These are phyloP conservation scores for Tragelaphus strepsiceros DNA, from an alignment of 2,113 vertebrate genomes.

Conservation along the genomic window DNA sequence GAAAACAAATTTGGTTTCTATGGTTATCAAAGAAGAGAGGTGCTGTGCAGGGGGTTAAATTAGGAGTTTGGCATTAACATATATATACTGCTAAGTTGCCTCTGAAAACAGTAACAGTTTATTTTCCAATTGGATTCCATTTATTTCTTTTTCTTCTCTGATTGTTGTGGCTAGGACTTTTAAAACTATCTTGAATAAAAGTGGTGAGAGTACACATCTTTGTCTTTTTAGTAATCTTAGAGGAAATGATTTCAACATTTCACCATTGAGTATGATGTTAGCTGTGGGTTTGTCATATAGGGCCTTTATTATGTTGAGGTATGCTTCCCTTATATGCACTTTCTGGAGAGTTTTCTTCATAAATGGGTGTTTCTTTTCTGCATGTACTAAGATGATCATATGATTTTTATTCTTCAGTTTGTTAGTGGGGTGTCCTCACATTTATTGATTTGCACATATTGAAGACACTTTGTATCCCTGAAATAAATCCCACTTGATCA, in stretches of 20 bases:
- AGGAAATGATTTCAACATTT: background rate
- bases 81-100: background rate
- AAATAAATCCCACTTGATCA: background rate
- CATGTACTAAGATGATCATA: background rate
- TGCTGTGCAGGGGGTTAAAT: background rate
- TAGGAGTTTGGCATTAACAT: background rate
- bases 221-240: background rate
- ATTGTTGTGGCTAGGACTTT: background rate
- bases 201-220: background rate
- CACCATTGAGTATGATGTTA: background rate
- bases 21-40: background rate
- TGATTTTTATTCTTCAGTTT: background rate
- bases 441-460: background rate
- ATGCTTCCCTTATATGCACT: background rate
- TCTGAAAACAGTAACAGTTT: background rate
- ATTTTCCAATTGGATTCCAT: background rate
- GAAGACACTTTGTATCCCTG: background rate
- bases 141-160: background rate
- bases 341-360: background rate
- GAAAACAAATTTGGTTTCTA: background rate
- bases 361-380: background rate
- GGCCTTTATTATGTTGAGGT: background rate
- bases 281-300: background rate
- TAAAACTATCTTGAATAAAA: background rate
- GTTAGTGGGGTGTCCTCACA: background rate